Conservation (phyloP, 1,140 invertebrate species). For the Hylyphantes graminicola region DNA sequence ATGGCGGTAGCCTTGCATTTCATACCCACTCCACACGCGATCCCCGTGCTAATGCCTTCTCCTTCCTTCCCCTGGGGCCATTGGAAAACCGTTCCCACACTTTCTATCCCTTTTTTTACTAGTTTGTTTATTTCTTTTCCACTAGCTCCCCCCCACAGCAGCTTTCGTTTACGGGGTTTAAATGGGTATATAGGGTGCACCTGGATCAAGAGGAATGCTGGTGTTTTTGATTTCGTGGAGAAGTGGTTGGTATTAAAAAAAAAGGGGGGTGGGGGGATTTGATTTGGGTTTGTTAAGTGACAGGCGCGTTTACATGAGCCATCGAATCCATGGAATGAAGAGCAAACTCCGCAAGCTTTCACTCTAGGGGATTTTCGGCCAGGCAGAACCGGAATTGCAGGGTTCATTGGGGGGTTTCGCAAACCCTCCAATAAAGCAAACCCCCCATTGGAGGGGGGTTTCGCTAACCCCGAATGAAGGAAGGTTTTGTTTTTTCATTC, state of each 20-base stretch:
- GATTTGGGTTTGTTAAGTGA: not conserved
- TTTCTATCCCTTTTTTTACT: not conserved
- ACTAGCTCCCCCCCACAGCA: constrained; percentile 3
- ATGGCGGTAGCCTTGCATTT: not conserved
- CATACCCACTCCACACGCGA: constrained; percentile 3
- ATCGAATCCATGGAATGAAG: too few species aligned
- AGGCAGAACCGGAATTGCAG: too few species aligned
- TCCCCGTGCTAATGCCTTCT: constrained; percentile 1
- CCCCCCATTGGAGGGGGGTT: too few species aligned
- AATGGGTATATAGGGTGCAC: constrained; percentile 24
- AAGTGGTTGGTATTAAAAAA: not conserved
- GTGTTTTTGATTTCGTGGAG: not conserved
- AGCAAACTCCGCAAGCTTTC: too few species aligned
- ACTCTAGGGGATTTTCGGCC: too few species aligned
- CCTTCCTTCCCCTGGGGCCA: constrained; percentile 29
- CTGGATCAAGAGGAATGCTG: constrained; percentile 21
- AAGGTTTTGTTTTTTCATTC: too few species aligned
- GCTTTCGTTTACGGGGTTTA: constrained; percentile 1
- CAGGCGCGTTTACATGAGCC: too few species aligned
- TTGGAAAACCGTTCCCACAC: constrained; percentile 40
- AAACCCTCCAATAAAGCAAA: too few species aligned
- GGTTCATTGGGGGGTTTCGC: too few species aligned
- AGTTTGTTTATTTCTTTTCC: constrained; percentile 1
- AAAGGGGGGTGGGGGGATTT: not conserved
- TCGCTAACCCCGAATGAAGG: too few species aligned